phyloP scores from a whole-genome alignment of 2,888 invertebrate species.

The Elgonia sp. region DNA sequence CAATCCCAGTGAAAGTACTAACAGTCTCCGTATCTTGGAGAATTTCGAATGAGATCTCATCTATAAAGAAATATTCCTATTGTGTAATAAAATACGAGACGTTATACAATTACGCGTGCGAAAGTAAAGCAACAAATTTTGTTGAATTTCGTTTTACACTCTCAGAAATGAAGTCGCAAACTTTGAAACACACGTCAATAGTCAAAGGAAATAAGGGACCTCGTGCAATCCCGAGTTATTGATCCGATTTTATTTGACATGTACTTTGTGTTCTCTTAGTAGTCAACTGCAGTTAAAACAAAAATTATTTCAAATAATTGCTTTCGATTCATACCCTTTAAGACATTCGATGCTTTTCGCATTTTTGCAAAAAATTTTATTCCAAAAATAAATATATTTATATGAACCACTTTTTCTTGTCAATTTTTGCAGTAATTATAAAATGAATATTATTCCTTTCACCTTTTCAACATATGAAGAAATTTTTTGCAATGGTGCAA shows the following conservation, averaged over 20 bases:
- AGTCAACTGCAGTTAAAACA: not conserved
- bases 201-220: conserved; percentile 31
- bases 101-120: conserved; percentile 61
- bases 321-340: not conserved
- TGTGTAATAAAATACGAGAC: conserved; percentile 81
- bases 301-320: not conserved
- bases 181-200: conserved; percentile 17
- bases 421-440: no score
- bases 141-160: conserved; percentile 38
- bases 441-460: no score
- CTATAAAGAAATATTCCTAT: conserved; percentile 82
- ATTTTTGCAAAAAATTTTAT: no score
- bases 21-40: conserved; percentile 78
- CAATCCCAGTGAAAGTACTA: conserved; percentile 85
- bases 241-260: conserved; percentile 17
- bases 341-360: not conserved
- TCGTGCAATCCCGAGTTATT: not conserved
- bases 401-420: no score
- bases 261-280: not conserved
- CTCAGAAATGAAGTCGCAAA: conserved; percentile 21
- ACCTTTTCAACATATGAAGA: no score
- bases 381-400: no score
- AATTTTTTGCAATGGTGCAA: no score
- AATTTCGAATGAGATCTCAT: conserved; percentile 83
- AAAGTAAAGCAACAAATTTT: conserved; percentile 59